These are phyloP conservation scores for Tenthredo scrophulariae DNA, from an alignment of 2,888 invertebrate genomes.

Conservation along the genomic window DNA sequence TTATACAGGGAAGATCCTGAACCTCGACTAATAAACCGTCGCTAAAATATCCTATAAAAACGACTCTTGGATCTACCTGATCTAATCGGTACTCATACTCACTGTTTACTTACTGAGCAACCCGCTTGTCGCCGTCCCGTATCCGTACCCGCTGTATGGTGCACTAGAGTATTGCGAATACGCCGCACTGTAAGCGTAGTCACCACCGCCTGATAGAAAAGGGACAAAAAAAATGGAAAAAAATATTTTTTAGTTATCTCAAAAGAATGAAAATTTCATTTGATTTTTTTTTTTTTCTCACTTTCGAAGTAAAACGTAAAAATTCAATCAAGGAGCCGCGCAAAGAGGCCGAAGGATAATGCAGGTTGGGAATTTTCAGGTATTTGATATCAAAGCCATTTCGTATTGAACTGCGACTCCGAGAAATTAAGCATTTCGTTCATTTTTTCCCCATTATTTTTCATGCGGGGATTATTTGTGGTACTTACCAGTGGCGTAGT, in stretches of 20 bases:
- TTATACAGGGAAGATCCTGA: conserved; percentile 32
- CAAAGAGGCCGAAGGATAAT: background rate
- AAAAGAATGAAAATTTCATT: background rate
- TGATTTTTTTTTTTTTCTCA: too few relatives aligned
- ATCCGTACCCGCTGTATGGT: conserved; percentile 84
- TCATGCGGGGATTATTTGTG: background rate
- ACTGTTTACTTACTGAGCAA: conserved; percentile 86
- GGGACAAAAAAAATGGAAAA: conserved; percentile 53
- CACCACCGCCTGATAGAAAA: conserved; percentile 82
- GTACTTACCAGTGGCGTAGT: conserved; percentile 84
- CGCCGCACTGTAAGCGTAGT: conserved; percentile 87
- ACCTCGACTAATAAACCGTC: conserved; percentile 27
- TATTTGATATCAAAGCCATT: background rate
- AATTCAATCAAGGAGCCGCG: background rate
- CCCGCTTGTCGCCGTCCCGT: conserved; percentile 84
- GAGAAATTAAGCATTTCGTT: background rate
- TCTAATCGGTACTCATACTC: conserved; percentile 80
- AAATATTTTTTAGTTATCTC: background rate
- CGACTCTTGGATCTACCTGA: conserved; percentile 62
- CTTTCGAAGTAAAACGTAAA: background rate
- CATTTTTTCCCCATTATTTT: background rate
- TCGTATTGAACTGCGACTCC: too few relatives aligned
- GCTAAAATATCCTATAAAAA: background rate
- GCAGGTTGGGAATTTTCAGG: background rate
- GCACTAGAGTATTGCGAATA: conserved; percentile 89